Evolutionary conservation across 2,888 invertebrate species (phyloP).

Genomic region (Proisotoma minuta): DNA sequence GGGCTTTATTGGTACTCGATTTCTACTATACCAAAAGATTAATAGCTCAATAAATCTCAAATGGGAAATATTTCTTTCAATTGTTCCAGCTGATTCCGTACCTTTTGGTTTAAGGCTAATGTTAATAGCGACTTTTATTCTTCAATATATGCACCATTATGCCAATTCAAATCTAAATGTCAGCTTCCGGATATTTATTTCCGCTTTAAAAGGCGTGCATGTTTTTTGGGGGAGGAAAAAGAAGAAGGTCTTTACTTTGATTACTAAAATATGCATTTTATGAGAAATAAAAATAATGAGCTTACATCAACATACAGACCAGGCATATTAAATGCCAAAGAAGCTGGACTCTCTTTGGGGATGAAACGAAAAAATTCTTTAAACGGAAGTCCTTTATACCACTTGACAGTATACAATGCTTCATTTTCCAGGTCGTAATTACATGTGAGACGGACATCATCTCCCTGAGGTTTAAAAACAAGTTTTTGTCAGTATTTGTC

Average conservation of each 20-base stretch:
- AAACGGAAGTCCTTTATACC: slow-evolving; percentile 30
- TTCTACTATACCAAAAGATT: slow-evolving; percentile 42
- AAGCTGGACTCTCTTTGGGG: slow-evolving; percentile 38
- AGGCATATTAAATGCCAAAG: slow-evolving; percentile 31
- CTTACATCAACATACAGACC: slow-evolving; percentile 45
- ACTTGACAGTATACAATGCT: slow-evolving; percentile 42
- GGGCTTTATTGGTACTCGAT: slow-evolving; percentile 43
- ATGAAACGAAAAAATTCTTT: slow-evolving; percentile 42
- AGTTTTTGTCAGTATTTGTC: too few relatives aligned
- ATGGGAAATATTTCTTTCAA: slow-evolving; percentile 46
- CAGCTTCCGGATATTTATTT: too few relatives aligned
- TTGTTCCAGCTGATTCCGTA: slow-evolving; percentile 44
- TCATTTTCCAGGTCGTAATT: slow-evolving; percentile 43
- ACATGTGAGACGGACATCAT: slow-evolving; percentile 37
- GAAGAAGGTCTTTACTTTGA: background rate
- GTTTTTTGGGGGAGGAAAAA: background rate
- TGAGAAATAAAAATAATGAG: background rate
- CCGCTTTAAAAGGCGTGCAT: too few relatives aligned
- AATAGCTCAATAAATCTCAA: slow-evolving; percentile 45
- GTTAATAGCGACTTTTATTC: slow-evolving; percentile 13
- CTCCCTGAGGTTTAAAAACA: slow-evolving; percentile 33
- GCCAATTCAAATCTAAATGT: too few relatives aligned
- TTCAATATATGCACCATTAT: slow-evolving; percentile 14
- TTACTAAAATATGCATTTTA: background rate
- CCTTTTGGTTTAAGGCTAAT: too few relatives aligned